These are phyloP conservation scores for Copsychus sechellarum DNA, from an alignment of 2,113 vertebrate genomes.

Conservation along the genomic window DNA sequence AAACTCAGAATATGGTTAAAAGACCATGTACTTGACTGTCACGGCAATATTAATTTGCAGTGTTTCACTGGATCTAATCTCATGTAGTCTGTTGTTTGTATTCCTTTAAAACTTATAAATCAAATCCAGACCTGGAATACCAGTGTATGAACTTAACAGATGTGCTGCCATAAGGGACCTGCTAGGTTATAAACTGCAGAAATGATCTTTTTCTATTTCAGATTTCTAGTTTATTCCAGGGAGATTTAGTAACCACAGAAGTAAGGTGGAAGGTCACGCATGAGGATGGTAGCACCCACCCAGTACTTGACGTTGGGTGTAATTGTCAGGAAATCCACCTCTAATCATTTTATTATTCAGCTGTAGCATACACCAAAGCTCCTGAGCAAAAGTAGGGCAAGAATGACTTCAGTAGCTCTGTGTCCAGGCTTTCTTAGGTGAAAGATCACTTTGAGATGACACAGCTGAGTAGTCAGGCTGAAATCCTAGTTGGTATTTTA, in stretches of 20 bases:
- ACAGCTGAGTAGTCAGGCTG: conserved; percentile 83
- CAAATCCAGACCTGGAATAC: conserved; percentile 64
- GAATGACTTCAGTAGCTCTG: conserved; percentile 58
- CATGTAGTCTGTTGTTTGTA: conserved; percentile 39
- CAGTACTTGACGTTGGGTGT: conserved; percentile 20
- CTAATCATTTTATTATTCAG: conserved; percentile 24
- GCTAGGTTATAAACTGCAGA: conserved; percentile 68
- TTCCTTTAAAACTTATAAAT: conserved; percentile 69
- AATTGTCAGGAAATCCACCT: conserved; percentile 48
- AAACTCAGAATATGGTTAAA: conserved; percentile 28
- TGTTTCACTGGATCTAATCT: conserved; percentile 44
- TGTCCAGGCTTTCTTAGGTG: conserved; percentile 78
- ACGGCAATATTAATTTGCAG: conserved; percentile 51
- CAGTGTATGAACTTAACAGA: conserved; percentile 69
- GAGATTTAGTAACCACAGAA: conserved; percentile 27
- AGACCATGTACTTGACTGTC: conserved; percentile 11
- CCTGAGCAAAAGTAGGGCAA: conserved; percentile 68
- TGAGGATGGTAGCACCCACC: conserved; percentile 57
- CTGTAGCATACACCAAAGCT: conserved; percentile 20
- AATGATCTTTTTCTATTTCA: conserved; percentile 64
- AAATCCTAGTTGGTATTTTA: conserved; percentile 87
- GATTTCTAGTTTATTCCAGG: conserved; percentile 44
- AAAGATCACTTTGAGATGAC: conserved; percentile 84
- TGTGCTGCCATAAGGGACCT: conserved; percentile 68
- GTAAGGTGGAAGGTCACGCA: conserved; percentile 17